Evolutionary conservation across 1,140 invertebrate species (phyloP).

Genomic region (Wasmannia auropunctata): DNA sequence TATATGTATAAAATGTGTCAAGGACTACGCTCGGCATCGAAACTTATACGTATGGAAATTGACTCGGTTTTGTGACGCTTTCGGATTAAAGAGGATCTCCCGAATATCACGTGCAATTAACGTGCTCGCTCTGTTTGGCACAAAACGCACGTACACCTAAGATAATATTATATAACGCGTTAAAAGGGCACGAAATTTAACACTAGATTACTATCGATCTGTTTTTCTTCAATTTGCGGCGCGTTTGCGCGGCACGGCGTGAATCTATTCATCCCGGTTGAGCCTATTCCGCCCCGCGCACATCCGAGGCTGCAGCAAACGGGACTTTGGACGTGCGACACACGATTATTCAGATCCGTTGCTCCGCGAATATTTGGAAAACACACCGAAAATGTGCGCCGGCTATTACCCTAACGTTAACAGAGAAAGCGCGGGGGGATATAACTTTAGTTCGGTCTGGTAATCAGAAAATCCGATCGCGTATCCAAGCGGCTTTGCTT

Average conservation of each 20-base stretch:
- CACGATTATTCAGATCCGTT: not conserved
- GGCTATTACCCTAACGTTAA: conserved; percentile 7
- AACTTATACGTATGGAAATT: conserved; percentile 44
- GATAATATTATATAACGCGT: conserved; percentile 24
- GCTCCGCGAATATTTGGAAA: conserved; percentile 37
- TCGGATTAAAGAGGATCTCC: conserved; percentile 40
- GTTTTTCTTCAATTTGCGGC: conserved; percentile 59
- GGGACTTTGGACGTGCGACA: not conserved
- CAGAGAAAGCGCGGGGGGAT: conserved; percentile 5
- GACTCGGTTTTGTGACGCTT: conserved; percentile 36
- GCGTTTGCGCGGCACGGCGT: conserved; percentile 3
- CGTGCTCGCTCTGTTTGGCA: not conserved
- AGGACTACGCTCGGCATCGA: conserved; percentile 11
- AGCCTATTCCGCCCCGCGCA: not conserved
- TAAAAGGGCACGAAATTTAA: conserved; percentile 37
- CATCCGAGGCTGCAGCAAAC: not conserved
- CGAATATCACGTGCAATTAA: not conserved
- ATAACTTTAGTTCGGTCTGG: conserved; percentile 22
- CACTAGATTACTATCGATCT: conserved; percentile 45
- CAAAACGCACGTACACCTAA: not conserved
- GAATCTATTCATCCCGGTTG: conserved; percentile 23
- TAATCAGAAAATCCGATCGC: conserved; percentile 32
- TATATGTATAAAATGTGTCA: conserved; percentile 31
- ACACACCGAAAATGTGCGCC: conserved; percentile 23
- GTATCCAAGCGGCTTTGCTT: conserved; percentile 28